phyloP scores from a whole-genome alignment of 1,140 invertebrate genomes.

The Hesperophylax magnus region DNA sequence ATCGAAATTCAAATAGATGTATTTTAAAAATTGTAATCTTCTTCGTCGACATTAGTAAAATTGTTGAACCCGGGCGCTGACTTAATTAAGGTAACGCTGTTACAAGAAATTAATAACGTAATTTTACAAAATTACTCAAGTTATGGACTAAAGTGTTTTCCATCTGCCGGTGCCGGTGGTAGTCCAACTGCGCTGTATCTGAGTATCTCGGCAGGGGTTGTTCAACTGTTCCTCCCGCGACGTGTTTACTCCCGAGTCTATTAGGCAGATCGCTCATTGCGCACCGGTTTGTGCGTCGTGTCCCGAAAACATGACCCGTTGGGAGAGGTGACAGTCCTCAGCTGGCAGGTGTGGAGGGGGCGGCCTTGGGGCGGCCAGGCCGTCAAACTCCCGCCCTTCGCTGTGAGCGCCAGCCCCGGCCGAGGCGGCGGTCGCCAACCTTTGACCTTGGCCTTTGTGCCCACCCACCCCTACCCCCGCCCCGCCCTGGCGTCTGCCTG shows the following conservation, averaged over 20 bases:
- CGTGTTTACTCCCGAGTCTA: slow-evolving; percentile 9
- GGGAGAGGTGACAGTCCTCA: slow-evolving; percentile 29
- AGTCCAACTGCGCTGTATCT: too few relatives aligned
- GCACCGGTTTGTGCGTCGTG: slow-evolving; percentile 20
- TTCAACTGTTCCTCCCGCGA: background rate
- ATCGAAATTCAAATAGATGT: too few relatives aligned
- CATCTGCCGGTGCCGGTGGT: too few relatives aligned
- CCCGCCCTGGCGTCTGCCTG: slow-evolving; percentile 15
- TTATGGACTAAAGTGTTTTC: too few relatives aligned
- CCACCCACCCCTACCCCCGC: slow-evolving; percentile 25
- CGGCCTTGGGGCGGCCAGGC: slow-evolving; percentile 29
- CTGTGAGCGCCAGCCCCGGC: slow-evolving; percentile 6
- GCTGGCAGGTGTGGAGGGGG: slow-evolving; percentile 4
- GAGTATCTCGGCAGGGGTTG: background rate
- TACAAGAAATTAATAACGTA: too few relatives aligned
- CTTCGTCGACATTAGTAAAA: too few relatives aligned
- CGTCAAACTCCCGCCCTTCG: slow-evolving; percentile 7
- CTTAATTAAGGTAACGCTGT: too few relatives aligned
- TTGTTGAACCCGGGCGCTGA: too few relatives aligned
- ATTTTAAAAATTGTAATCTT: too few relatives aligned
- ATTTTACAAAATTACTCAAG: too few relatives aligned
- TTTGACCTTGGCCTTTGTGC: slow-evolving; percentile 56
- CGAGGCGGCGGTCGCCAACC: slow-evolving; percentile 41
- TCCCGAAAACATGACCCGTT: slow-evolving; percentile 15
- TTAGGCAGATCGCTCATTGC: background rate